These are phyloP conservation scores for Zygaena filipendulae DNA, from an alignment of 2,888 invertebrate species.

Conservation along the genomic window DNA sequence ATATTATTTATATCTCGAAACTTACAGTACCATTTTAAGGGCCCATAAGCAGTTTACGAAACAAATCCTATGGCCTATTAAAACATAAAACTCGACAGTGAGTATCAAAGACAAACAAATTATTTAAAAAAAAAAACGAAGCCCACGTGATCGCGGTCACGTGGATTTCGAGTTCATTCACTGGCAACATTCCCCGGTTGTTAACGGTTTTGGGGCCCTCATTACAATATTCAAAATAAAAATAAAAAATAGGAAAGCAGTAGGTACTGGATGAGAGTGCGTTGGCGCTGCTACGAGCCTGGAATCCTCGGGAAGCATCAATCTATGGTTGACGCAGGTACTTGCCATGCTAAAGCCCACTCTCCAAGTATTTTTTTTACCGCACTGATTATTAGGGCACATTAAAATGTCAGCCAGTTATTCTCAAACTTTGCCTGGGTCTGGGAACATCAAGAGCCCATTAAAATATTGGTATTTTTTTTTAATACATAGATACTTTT, in stretches of 20 bases:
- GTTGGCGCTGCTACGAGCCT: slow-evolving; percentile 25
- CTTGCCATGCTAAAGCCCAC: slow-evolving; percentile 58
- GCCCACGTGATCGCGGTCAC: too few relatives aligned
- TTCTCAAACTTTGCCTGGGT: slow-evolving; percentile 39
- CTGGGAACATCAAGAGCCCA: too few relatives aligned
- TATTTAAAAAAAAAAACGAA: too few relatives aligned
- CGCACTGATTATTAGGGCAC: slow-evolving; percentile 62
- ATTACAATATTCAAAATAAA: slow-evolving; percentile 55
- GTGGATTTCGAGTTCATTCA: slow-evolving; percentile 39
- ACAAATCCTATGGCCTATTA: too few relatives aligned
- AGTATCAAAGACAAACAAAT: slow-evolving; percentile 23
- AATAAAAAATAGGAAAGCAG: slow-evolving; percentile 51
- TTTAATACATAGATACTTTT: too few relatives aligned
- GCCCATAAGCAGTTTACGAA: slow-evolving; percentile 3
- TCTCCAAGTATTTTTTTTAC: slow-evolving; percentile 37
- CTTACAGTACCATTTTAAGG: too few relatives aligned
- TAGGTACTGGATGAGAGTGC: slow-evolving; percentile 32
- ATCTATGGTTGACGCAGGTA: slow-evolving; percentile 27
- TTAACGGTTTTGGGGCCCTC: slow-evolving; percentile 48
- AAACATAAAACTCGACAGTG: slow-evolving; percentile 15
- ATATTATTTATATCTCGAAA: too few relatives aligned
- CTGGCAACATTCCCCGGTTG: slow-evolving; percentile 28
- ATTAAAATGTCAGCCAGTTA: slow-evolving; percentile 53
- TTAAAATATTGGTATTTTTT: too few relatives aligned
- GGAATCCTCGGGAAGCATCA: slow-evolving; percentile 35